Conservation (phyloP, 2,888 invertebrate genomes). For the Drosophila antonietae region DNA sequence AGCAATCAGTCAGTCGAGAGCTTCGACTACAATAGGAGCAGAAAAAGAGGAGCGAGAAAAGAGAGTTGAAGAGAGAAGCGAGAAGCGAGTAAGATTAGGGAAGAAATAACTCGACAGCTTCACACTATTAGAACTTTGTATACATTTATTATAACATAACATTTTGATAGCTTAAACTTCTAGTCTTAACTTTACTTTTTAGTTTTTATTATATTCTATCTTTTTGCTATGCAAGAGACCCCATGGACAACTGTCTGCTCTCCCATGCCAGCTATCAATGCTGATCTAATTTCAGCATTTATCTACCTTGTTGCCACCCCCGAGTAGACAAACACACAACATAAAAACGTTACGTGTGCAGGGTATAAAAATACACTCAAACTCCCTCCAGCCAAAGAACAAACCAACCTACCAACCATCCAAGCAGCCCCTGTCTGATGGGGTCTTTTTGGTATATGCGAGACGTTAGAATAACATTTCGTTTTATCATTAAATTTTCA, state of each 20-base stretch:
- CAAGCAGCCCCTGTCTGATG: slow-evolving; percentile 9
- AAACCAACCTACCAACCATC: neutral
- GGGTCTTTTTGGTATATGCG: slow-evolving; percentile 50
- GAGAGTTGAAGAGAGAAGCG: neutral
- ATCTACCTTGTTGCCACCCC: slow-evolving; percentile 73
- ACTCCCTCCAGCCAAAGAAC: neutral
- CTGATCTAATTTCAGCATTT: slow-evolving; percentile 75
- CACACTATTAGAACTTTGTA: neutral
- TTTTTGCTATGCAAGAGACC: neutral
- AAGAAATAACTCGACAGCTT: neutral
- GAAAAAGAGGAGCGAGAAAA: neutral
- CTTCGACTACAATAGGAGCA: neutral
- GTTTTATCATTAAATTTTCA: slow-evolving; percentile 83
- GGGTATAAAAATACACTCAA: slow-evolving; percentile 53
- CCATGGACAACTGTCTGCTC: slow-evolving; percentile 30
- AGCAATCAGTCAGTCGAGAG: slow-evolving; percentile 3
- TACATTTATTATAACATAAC: neutral
- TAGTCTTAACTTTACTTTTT: neutral
- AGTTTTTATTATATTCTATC: neutral
- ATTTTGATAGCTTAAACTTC: neutral
- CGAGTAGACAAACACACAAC: slow-evolving; percentile 39
- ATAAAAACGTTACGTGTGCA: slow-evolving; percentile 64
- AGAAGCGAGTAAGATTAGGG: neutral
- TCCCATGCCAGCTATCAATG: slow-evolving; percentile 58
- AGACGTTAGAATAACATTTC: slow-evolving; percentile 73